A percentile compares a stretch with the other conserved stretches of the same genome.
These are phyloP conservation scores for Eupithecia dodoneata DNA, from an alignment of 2,888 invertebrate species.

Conservation along the genomic window DNA sequence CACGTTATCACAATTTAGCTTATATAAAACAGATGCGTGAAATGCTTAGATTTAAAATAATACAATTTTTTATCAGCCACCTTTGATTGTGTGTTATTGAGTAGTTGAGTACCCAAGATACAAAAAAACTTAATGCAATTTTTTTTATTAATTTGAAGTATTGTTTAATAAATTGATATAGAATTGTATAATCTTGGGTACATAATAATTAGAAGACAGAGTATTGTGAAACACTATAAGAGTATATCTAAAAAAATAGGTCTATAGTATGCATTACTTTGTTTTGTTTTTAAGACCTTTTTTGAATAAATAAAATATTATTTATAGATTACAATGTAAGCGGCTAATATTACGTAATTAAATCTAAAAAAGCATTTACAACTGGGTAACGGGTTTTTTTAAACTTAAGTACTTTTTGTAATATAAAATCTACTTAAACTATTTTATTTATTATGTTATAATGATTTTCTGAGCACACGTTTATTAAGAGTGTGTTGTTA, in stretches of 20 bases:
- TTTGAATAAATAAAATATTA: too few relatives aligned
- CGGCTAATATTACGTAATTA: conserved; percentile 25
- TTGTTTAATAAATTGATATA: neutral
- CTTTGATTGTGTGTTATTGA: neutral
- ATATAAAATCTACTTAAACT: conserved; percentile 33
- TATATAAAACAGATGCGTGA: conserved; percentile 2
- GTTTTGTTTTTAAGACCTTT: too few relatives aligned
- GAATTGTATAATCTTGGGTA: neutral
- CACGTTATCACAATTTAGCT: conserved; percentile 39
- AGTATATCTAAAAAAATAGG: neutral
- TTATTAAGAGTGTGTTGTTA: conserved; percentile 28
- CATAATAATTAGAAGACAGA: neutral
- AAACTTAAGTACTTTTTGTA: conserved; percentile 39
- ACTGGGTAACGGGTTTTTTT: conserved; percentile 20
- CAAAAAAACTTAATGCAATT: too few relatives aligned
- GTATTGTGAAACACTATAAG: neutral
- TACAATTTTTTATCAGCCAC: neutral
- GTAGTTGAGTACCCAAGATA: neutral
- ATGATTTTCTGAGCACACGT: conserved; percentile 21
- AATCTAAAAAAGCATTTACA: conserved; percentile 35
- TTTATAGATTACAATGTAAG: conserved; percentile 11
- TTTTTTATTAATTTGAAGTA: too few relatives aligned
- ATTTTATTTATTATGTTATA: conserved; percentile 19
- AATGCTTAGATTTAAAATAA: conserved; percentile 21
- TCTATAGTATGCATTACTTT: too few relatives aligned